Evolutionary conservation across 1,140 invertebrate genomes (phyloP).

Genomic region (Solen grandis): DNA sequence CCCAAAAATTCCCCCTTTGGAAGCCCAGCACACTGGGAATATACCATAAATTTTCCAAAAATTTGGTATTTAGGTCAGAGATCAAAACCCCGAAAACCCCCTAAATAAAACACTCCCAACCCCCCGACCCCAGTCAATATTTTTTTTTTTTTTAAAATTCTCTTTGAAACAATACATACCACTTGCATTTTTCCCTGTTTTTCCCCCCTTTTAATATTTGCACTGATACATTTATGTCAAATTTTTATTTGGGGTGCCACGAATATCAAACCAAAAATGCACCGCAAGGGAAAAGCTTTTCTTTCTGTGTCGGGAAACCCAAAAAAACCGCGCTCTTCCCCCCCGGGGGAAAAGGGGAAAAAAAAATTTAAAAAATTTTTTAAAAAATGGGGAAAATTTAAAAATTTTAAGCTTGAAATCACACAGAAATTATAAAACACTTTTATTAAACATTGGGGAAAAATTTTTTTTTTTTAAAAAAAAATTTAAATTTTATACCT

Average conservation of each 20-base stretch:
- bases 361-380: too few species aligned
- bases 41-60: not conserved
- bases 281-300: conserved; percentile 91
- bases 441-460: too few species aligned
- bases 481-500: too few species aligned
- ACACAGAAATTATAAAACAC: too few species aligned
- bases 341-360: conserved; percentile 42
- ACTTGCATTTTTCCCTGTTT: conserved; percentile 60
- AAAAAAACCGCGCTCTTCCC: conserved; percentile 80
- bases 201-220: conserved; percentile 59
- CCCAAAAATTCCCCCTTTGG: too few species aligned
- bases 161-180: conserved; percentile 51
- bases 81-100: not conserved
- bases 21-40: too few species aligned
- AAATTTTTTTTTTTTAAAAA: too few species aligned
- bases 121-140: not conserved
- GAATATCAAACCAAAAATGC: conserved; percentile 89
- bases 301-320: conserved; percentile 96
- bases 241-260: conserved; percentile 85
- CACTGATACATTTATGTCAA: conserved; percentile 37
- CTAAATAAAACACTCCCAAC: not conserved
- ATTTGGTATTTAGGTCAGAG: too few species aligned
- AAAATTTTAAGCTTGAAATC: too few species aligned
- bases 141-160: too few species aligned
- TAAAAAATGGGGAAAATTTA: too few species aligned